Base-by-base conservation (phyloP, 1,140 invertebrate species). In the Apis dorsata region DNA sequence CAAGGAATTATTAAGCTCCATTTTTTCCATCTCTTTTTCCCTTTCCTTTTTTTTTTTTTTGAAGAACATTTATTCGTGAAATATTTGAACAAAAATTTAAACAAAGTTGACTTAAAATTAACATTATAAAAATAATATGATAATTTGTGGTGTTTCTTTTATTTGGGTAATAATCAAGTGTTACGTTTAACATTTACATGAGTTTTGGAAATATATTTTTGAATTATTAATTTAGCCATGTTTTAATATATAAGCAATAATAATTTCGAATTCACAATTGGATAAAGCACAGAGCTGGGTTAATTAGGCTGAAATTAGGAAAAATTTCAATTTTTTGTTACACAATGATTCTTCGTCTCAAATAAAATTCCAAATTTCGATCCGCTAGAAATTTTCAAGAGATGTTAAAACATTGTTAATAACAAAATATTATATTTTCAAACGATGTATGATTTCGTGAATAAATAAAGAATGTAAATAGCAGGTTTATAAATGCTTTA, bases 41-140 rank as follows among this genome's bases (percentile, higher is more conserved):
- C 9, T 19, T 13, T 51, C 44, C 34, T 44, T 7, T 10, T n/a
- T 44, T 24, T n/a, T 4, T 24, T 59, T 66, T 59, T 21, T 44
- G 24, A 62, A 21, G 80, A 77, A 82, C 73, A 82, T 82, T 82
- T 82, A 82, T 82, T 82, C n/a, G 73, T 55, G 62, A 77, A 76
- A 77, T 17, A 55, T 1, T 53, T 60, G 49, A 70, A 77, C 80
- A 82, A 13, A 82, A 77, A n/a, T 62, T 53, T 9, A 21, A 69
- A 24, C 72, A 24, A 74, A 15, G 3, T 24, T 62, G 21, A 2
- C 13, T 28, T 74, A 74, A n/a, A 60, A 51, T 75, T 63, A 28
- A 75, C 13, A 19, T 60, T 49, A 21, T 59, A 62, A 49, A 60
- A 60, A 49, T 60, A 60, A 44, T 49, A 60, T 21, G 44, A 11